Evolutionary conservation across 2,888 invertebrate species (phyloP).

Genomic region (Xanthia icteritia): DNA sequence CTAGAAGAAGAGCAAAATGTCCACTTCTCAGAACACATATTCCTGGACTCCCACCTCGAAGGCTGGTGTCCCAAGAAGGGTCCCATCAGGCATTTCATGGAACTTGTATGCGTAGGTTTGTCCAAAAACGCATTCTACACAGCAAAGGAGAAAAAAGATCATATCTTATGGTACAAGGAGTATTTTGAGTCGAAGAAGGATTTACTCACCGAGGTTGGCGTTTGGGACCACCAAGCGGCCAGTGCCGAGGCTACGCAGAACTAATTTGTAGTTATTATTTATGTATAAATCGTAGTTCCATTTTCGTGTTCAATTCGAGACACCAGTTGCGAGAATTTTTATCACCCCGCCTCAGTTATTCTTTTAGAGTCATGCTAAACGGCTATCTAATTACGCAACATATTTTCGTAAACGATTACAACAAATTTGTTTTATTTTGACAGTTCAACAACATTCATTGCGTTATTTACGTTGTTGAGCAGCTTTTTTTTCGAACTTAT

Average conservation of each 20-base stretch:
- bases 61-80: slow-evolving; percentile 97
- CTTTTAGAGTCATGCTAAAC: no score
- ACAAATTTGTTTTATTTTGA: no score
- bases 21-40: slow-evolving; percentile 98
- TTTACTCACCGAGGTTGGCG: slow-evolving; percentile 92
- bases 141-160: slow-evolving; percentile 96
- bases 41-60: slow-evolving; percentile 96
- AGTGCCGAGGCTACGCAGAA: slow-evolving; percentile 68
- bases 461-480: no score
- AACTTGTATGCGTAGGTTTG: slow-evolving; percentile 97
- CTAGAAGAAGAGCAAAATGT: slow-evolving; percentile 92
- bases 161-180: slow-evolving; percentile 97
- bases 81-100: slow-evolving; percentile 99
- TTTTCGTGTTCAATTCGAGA: background rate
- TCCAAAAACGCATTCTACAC: slow-evolving; percentile 98
- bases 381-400: no score
- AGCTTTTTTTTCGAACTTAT: no score
- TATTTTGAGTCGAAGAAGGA: slow-evolving; percentile 96
- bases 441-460: no score
- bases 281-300: slow-evolving; percentile 35
- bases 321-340: background rate
- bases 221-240: slow-evolving; percentile 81
- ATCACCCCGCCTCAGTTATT: background rate
- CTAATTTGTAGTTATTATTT: slow-evolving; percentile 57
- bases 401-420: no score